A percentile compares a stretch with the other conserved stretches of the same genome.
Conservation (phyloP, 2,888 invertebrate species). For the Metalampra italica region DNA sequence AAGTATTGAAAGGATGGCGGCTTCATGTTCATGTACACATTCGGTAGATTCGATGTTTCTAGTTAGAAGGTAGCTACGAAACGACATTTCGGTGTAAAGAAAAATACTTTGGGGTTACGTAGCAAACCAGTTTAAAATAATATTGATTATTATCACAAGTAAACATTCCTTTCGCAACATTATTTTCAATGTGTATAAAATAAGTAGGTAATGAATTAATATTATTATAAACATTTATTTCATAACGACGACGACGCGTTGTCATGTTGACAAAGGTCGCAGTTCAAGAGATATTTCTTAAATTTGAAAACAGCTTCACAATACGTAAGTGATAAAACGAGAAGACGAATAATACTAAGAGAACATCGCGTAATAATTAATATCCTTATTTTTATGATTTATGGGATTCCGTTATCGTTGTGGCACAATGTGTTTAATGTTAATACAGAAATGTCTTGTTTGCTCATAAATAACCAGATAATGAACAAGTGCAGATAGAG, state of each 20-base stretch:
- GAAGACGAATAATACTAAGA: conserved; percentile 24
- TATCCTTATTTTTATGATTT: conserved; percentile 9
- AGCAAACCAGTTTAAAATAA: too few species aligned
- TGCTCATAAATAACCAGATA: background rate
- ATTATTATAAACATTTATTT: conserved; percentile 1
- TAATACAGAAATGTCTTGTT: conserved; percentile 3
- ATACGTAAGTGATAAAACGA: conserved; percentile 30
- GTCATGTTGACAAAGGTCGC: conserved; percentile 25
- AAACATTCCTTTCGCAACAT: too few species aligned
- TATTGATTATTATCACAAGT: too few species aligned
- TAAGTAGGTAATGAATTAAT: background rate
- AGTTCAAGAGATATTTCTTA: conserved; percentile 40
- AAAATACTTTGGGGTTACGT: too few species aligned
- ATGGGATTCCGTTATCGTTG: conserved; percentile 8
- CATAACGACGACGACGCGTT: conserved; percentile 13
- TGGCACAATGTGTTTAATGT: conserved; percentile 5
- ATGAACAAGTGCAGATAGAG: background rate
- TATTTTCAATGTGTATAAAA: too few species aligned
- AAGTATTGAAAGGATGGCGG: too few species aligned
- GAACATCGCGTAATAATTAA: background rate
- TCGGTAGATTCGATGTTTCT: too few species aligned
- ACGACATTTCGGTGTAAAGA: too few species aligned
- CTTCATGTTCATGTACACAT: too few species aligned
- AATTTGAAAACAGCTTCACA: conserved; percentile 45
- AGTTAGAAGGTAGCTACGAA: too few species aligned